These are phyloP conservation scores for Electrophaes corylata DNA, from an alignment of 2,888 invertebrate genomes.

Conservation along the genomic window DNA sequence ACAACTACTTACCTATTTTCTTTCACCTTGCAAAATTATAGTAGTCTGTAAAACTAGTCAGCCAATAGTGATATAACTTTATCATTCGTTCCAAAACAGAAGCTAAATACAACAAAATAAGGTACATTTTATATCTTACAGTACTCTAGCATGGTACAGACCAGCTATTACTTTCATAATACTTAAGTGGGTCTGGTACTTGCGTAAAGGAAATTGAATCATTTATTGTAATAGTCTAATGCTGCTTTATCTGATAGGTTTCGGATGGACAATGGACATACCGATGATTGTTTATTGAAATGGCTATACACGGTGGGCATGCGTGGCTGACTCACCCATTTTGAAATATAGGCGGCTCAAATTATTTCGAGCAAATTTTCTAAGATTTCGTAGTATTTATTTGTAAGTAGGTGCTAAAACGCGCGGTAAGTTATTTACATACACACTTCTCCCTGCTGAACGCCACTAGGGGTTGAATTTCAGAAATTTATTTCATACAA, in stretches of 20 bases:
- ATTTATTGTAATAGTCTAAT: constrained; percentile 80
- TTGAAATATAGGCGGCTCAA: too few species aligned
- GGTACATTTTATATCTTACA: constrained; percentile 2
- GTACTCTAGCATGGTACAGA: constrained; percentile 2
- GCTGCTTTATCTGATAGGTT: constrained; percentile 78
- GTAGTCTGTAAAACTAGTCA: background rate
- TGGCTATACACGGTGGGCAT: constrained; percentile 37
- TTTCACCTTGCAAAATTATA: background rate
- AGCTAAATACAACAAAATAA: constrained; percentile 3
- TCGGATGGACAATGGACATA: constrained; percentile 71
- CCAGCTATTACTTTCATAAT: constrained; percentile 75
- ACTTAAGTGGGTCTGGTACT: constrained; percentile 82
- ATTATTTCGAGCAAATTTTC: too few species aligned
- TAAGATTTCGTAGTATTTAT: too few species aligned
- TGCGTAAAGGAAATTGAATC: constrained; percentile 82
- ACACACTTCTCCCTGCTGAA: too few species aligned
- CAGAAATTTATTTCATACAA: too few species aligned
- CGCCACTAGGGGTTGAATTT: too few species aligned
- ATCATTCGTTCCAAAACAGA: background rate
- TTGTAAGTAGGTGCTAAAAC: too few species aligned
- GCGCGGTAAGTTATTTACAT: too few species aligned
- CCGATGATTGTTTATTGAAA: constrained; percentile 67
- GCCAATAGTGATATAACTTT: background rate
- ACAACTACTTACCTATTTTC: too few species aligned
- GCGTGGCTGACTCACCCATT: background rate